A percentile compares a stretch with the other conserved stretches of the same genome.
These are phyloP conservation scores for Ophonus ardosiacus DNA, from an alignment of 2,888 invertebrate species.

Conservation along the genomic window DNA sequence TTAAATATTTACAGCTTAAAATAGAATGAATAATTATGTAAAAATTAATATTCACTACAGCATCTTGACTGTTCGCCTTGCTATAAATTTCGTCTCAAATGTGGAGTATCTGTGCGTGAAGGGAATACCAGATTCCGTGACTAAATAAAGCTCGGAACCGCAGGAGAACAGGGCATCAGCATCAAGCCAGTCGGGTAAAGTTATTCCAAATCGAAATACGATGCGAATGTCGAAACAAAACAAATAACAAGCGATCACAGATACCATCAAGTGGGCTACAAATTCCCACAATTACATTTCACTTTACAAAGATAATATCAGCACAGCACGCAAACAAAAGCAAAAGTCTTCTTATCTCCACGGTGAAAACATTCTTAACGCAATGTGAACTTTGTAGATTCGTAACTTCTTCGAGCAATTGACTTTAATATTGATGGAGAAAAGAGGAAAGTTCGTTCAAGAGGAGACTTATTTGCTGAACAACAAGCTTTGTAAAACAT, in stretches of 20 bases:
- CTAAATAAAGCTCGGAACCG: not conserved
- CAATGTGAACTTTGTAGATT: not conserved
- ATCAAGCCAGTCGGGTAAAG: not conserved
- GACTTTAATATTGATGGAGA: not conserved
- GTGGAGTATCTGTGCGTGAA: slow-evolving; percentile 1
- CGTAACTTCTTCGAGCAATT: not conserved
- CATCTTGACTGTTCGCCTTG: not conserved
- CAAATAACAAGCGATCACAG: not conserved
- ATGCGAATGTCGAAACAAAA: slow-evolving; percentile 12
- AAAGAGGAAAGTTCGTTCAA: not conserved
- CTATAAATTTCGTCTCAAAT: not conserved
- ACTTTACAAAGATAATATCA: slow-evolving; percentile 21
- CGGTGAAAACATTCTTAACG: not conserved
- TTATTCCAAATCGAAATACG: slow-evolving; percentile 4
- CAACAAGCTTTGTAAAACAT: not conserved
- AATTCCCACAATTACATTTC: slow-evolving; percentile 8
- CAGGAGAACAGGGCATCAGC: not conserved
- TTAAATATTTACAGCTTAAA: not conserved
- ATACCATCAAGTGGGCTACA: not conserved
- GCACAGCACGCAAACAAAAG: not conserved
- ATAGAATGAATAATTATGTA: not conserved
- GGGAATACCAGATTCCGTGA: slow-evolving; percentile 11
- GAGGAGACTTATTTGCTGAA: not conserved
- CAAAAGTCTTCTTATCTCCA: not conserved
- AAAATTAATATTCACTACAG: not conserved